Evolutionary conservation across 2,113 vertebrate species (phyloP).

Genomic region (Pelvicachromis taeniatus): DNA sequence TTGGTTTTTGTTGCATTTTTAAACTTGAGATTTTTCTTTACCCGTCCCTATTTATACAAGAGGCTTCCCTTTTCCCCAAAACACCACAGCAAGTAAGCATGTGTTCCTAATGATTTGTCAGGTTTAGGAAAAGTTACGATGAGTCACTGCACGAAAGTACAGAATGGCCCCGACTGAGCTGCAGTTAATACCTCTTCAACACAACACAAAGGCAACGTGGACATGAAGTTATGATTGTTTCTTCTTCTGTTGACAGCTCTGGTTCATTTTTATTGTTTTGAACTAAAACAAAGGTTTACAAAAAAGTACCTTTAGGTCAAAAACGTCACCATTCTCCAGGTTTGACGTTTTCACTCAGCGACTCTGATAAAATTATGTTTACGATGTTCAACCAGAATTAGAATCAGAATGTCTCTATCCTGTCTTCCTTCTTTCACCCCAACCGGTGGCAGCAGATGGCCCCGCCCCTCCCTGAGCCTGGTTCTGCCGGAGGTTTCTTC

Average conservation of each 20-base stretch:
- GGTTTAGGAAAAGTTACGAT: not conserved
- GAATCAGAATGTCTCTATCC: too few relatives aligned
- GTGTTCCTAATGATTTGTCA: not conserved
- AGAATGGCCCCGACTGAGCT: not conserved
- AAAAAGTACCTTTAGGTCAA: not conserved
- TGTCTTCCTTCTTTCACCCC: too few relatives aligned
- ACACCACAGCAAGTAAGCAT: not conserved
- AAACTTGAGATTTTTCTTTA: not conserved
- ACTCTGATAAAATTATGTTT: not conserved
- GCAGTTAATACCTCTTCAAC: not conserved
- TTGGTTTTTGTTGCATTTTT: not conserved
- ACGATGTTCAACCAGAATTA: not conserved
- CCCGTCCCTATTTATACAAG: not conserved
- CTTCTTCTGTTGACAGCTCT: not conserved
- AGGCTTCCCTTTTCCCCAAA: not conserved
- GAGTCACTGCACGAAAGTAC: not conserved
- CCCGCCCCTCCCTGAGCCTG: too few relatives aligned
- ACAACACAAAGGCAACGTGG: not conserved
- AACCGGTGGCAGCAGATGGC: too few relatives aligned
- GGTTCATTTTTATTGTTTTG: not conserved
- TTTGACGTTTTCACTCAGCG: not conserved
- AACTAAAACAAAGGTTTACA: not conserved
- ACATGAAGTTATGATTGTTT: not conserved
- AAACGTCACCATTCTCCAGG: not conserved
- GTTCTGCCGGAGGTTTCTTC: too few relatives aligned